Evolutionary conservation across 2,888 invertebrate genomes (phyloP).

Genomic region (Cantharis rustica): DNA sequence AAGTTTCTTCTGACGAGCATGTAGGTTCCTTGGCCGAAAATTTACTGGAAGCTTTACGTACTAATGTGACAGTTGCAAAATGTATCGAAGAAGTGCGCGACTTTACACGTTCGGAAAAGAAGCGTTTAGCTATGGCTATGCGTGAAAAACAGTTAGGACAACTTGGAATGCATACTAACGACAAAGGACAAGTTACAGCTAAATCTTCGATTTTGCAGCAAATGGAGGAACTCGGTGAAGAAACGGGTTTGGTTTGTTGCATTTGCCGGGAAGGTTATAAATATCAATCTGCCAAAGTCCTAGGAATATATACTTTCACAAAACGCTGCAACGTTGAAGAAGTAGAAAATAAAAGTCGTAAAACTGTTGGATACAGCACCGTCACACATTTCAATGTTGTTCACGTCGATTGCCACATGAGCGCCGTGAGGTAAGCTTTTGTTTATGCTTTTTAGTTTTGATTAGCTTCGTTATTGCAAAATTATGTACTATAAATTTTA

Average conservation of each 20-base stretch:
- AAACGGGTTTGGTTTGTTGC: slow-evolving; percentile 93
- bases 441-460: neutral
- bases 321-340: slow-evolving; percentile 94
- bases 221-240: slow-evolving; percentile 94
- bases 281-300: slow-evolving; percentile 90
- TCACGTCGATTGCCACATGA: slow-evolving; percentile 97
- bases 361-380: slow-evolving; percentile 88
- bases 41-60: slow-evolving; percentile 82
- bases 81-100: slow-evolving; percentile 92
- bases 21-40: slow-evolving; percentile 97
- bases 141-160: slow-evolving; percentile 94
- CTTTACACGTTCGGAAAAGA: slow-evolving; percentile 95
- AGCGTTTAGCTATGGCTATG: slow-evolving; percentile 97
- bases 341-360: slow-evolving; percentile 85
- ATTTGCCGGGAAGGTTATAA: slow-evolving; percentile 98
- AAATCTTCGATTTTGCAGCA: slow-evolving; percentile 88
- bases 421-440: slow-evolving; percentile 78
- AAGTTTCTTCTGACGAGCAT: slow-evolving; percentile 96
- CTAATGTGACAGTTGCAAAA: slow-evolving; percentile 77
- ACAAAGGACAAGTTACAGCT: slow-evolving; percentile 95
- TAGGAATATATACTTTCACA: slow-evolving; percentile 96
- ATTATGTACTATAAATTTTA: neutral
- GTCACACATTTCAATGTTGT: slow-evolving; percentile 99
- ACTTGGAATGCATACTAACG: slow-evolving; percentile 94
- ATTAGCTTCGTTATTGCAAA: neutral